Conservation (phyloP, 2,113 vertebrate species). For the Eleginops maclovinus region DNA sequence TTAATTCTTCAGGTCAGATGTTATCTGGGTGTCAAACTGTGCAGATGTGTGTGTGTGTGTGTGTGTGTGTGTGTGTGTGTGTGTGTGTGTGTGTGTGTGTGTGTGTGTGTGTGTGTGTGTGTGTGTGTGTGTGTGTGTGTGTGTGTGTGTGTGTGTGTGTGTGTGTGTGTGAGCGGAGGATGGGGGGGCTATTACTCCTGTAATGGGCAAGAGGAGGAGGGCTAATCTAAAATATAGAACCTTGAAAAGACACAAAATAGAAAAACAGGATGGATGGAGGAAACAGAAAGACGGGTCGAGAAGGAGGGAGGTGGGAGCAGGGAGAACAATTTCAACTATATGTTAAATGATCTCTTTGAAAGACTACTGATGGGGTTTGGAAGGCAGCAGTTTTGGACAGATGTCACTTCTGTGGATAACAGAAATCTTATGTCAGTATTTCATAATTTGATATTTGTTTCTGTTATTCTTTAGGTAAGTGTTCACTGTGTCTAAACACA, state of each 20-base stretch:
- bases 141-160: slow-evolving; percentile 15
- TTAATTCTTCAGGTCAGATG: slow-evolving; percentile 99
- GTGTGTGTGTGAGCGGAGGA: slow-evolving; percentile 29
- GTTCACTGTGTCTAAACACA: slow-evolving; percentile 5
- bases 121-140: slow-evolving; percentile 7
- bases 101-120: slow-evolving; percentile 1
- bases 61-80: slow-evolving; percentile 2
- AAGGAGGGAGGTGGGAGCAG: background rate
- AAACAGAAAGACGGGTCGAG: slow-evolving; percentile 1
- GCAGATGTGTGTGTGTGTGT: slow-evolving; percentile 38
- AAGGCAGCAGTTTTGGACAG: background rate
- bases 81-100: slow-evolving; percentile 25
- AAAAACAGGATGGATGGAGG: slow-evolving; percentile 30
- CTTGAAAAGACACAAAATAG: slow-evolving; percentile 55
- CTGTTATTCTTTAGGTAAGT: background rate
- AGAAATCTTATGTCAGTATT: background rate
- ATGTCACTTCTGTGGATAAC: slow-evolving; percentile 9
- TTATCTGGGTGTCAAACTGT: slow-evolving; percentile 85
- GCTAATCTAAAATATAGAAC: slow-evolving; percentile 66
- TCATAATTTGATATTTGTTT: background rate
- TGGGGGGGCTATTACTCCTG: slow-evolving; percentile 55
- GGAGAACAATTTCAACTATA: background rate
- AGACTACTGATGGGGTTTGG: background rate
- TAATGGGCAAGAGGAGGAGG: slow-evolving; percentile 53
- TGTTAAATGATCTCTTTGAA: slow-evolving; percentile 6